These are phyloP conservation scores for Carassius carassius DNA, from an alignment of 2,113 vertebrate species.

Conservation along the genomic window DNA sequence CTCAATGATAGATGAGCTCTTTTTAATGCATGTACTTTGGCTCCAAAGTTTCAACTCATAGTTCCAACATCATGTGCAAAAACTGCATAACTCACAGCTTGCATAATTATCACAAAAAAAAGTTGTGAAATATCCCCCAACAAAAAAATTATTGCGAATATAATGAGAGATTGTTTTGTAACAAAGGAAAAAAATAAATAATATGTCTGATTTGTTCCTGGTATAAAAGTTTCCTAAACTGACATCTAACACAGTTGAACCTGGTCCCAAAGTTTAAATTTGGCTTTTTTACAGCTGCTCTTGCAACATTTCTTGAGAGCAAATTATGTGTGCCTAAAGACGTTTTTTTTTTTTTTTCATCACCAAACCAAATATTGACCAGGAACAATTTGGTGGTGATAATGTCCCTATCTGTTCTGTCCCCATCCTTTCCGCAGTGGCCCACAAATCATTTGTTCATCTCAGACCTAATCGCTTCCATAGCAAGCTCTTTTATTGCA, in stretches of 20 bases:
- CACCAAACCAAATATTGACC: constrained; percentile 36
- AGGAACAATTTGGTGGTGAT: constrained; percentile 6
- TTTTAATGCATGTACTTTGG: constrained; percentile 14
- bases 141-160: neutral
- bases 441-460: constrained; percentile 25
- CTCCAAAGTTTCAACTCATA: neutral
- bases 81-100: neutral
- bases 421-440: neutral
- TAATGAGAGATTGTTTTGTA: neutral
- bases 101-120: neutral
- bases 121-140: neutral
- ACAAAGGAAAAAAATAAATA: neutral
- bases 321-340: neutral
- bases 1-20: constrained; percentile 13
- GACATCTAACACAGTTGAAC: constrained; percentile 33
- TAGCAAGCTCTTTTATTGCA: constrained; percentile 8
- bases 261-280: neutral
- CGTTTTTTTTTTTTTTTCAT: neutral
- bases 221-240: neutral
- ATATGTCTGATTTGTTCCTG: neutral
- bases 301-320: constrained; percentile 9
- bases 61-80: neutral
- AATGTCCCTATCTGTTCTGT: constrained; percentile 13
- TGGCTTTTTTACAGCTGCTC: constrained; percentile 14
- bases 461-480: constrained; percentile 6